Conservation (phyloP, 2,797 vertebrate genomes). For the Austrolebias charrua region DNA sequence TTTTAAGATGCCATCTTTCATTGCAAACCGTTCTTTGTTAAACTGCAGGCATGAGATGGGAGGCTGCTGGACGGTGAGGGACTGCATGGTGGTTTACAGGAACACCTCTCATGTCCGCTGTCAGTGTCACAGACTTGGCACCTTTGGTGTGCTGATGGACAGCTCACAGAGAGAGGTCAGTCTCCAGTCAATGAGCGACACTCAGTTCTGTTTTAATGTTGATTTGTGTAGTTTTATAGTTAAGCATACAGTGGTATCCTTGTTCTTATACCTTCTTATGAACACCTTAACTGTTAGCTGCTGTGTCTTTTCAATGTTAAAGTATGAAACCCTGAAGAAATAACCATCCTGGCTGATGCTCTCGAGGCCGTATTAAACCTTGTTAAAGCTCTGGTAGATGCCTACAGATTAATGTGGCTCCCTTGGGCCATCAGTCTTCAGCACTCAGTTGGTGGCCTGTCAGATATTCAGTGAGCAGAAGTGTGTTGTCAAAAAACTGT, state of each 20-base stretch:
- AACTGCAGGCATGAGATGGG: conserved; percentile 62
- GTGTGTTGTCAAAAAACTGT: not conserved
- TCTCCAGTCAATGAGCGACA: not conserved
- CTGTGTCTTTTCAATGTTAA: conserved; percentile 5
- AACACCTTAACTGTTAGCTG: conserved; percentile 16
- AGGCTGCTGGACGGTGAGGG: conserved; percentile 92
- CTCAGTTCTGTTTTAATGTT: not conserved
- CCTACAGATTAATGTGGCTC: conserved; percentile 29
- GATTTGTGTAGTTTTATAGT: not conserved
- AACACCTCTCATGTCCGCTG: conserved; percentile 94
- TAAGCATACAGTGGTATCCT: not conserved
- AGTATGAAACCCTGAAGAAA: conserved; percentile 15
- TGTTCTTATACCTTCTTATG: not conserved
- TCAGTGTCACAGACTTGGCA: conserved; percentile 94
- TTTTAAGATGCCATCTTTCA: not conserved
- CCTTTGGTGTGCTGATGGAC: conserved; percentile 97
- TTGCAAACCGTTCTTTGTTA: not conserved
- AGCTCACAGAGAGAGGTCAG: conserved; percentile 95
- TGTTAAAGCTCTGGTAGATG: conserved; percentile 34
- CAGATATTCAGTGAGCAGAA: not conserved
- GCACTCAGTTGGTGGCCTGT: conserved; percentile 20
- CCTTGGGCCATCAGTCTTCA: not conserved
- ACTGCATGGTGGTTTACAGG: conserved; percentile 94
- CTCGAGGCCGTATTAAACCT: conserved; percentile 20
- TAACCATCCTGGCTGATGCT: conserved; percentile 28